These are phyloP conservation scores for Eulacestoma nigropectus DNA, from an alignment of 2,113 vertebrate genomes.

Conservation along the genomic window DNA sequence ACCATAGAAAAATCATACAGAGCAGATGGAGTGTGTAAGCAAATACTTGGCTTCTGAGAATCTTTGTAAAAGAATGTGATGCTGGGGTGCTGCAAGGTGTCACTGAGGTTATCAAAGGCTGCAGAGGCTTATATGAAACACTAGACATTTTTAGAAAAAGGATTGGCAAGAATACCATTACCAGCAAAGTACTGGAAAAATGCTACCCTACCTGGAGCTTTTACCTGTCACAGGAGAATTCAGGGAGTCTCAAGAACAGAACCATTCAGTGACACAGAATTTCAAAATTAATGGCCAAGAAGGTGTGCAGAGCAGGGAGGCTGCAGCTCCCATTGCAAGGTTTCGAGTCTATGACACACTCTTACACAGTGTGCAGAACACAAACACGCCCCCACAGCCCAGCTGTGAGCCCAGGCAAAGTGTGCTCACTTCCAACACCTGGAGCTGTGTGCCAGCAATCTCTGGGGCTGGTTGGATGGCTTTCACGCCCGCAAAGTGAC, in stretches of 20 bases:
- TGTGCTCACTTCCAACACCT: rapidly evolving
- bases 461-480: too few species aligned
- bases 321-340: not conserved
- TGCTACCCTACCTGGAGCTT: not conserved
- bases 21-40: not conserved
- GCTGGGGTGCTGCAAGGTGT: not conserved
- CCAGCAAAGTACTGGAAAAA: not conserved
- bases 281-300: not conserved
- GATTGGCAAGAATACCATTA: not conserved
- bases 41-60: not conserved
- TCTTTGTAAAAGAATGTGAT: not conserved
- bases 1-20: not conserved
- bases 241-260: not conserved
- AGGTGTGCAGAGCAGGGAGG: not conserved
- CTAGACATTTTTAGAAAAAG: not conserved
- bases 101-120: not conserved
- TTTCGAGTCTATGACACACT: not conserved
- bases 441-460: not conserved
- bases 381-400: not conserved
- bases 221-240: not conserved
- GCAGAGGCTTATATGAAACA: not conserved
- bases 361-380: rapidly evolving
- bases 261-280: not conserved
- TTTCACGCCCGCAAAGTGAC: not conserved
- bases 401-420: not conserved